These are phyloP conservation scores for Chrysochloris asiatica DNA, from an alignment of 2,113 vertebrate species.

Conservation along the genomic window DNA sequence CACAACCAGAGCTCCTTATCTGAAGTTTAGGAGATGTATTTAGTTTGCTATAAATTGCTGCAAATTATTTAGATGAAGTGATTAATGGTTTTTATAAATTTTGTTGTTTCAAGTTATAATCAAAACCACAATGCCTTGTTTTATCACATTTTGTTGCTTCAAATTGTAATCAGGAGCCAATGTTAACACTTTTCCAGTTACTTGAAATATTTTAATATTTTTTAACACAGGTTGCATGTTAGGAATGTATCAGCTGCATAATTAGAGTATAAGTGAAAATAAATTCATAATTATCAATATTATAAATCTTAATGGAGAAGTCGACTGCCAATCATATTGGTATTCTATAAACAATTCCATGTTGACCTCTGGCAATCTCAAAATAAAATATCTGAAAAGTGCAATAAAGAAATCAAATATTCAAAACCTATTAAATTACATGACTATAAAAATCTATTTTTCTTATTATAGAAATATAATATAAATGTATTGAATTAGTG, in stretches of 20 bases:
- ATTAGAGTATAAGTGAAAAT: neutral
- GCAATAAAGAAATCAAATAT: neutral
- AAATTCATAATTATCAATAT: neutral
- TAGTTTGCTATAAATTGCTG: slow-evolving; percentile 54
- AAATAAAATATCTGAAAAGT: neutral
- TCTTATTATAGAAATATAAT: slow-evolving; percentile 6
- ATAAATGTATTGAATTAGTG: neutral
- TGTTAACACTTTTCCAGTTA: neutral
- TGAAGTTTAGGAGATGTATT: slow-evolving; percentile 57
- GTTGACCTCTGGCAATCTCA: neutral
- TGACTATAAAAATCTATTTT: neutral
- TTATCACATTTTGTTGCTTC: neutral
- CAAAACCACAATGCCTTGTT: neutral
- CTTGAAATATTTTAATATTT: neutral
- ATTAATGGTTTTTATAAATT: slow-evolving; percentile 18
- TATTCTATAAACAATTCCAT: neutral
- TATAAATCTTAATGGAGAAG: neutral
- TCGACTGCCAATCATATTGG: neutral
- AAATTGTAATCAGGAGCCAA: slow-evolving; percentile 19
- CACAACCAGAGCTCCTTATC: slow-evolving; percentile 59
- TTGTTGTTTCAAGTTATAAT: neutral
- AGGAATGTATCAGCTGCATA: neutral
- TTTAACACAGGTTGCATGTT: neutral
- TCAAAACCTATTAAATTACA: neutral
- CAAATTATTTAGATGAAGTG: slow-evolving; percentile 12